These are phyloP conservation scores for Thryonomys swinderianus DNA, from an alignment of 2,113 vertebrate species.

Conservation along the genomic window DNA sequence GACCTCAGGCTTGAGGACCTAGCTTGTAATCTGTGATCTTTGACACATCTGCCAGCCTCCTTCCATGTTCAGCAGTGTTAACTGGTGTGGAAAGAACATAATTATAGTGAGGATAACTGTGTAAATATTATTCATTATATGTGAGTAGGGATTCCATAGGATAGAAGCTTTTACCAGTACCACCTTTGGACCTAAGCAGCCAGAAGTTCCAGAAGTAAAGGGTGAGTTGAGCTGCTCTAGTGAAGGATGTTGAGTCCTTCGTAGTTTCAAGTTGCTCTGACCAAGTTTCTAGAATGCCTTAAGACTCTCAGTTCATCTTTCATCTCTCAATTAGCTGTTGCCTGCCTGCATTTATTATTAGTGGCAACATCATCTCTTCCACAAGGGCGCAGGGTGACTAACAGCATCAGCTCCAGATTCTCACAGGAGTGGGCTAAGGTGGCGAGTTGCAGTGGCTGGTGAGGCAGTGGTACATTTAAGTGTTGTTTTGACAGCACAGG, in stretches of 20 bases:
- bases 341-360: constrained; percentile 19
- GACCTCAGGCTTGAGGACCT: background rate
- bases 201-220: background rate
- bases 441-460: background rate
- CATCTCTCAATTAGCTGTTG: constrained; percentile 40
- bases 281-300: constrained; percentile 43
- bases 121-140: background rate
- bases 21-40: background rate
- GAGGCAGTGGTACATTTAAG: background rate
- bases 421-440: background rate
- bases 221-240: background rate
- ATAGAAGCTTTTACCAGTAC: background rate
- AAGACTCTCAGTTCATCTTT: constrained; percentile 59
- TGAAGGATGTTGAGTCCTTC: constrained; percentile 37
- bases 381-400: background rate
- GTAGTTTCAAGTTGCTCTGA: constrained; percentile 12
- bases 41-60: background rate
- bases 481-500: background rate
- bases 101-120: background rate
- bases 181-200: background rate
- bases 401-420: background rate
- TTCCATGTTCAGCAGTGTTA: background rate
- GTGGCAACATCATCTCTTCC: background rate
- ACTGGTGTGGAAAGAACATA: background rate
- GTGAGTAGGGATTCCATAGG: background rate